phyloP scores from a whole-genome alignment of 2,113 vertebrate genomes.

The Paradisaea rubra region DNA sequence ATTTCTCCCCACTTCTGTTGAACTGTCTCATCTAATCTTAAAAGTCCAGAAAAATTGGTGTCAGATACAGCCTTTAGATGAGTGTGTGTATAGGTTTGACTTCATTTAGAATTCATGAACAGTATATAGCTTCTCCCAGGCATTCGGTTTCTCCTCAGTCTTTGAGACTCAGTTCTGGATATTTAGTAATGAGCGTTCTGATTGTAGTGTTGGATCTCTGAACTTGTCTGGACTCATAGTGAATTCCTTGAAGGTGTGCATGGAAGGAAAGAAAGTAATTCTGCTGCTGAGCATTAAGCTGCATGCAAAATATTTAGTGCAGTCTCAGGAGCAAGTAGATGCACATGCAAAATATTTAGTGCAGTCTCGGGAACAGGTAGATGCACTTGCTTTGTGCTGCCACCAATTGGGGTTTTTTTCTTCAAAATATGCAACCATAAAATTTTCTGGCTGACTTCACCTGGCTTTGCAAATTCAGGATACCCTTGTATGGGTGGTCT shows the following conservation, averaged over 20 bases:
- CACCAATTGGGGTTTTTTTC: neutral
- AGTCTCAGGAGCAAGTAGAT: too few species aligned
- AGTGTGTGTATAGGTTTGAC: neutral
- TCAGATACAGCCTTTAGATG: neutral
- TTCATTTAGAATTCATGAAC: neutral
- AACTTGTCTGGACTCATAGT: neutral
- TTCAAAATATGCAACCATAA: neutral
- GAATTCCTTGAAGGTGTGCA: neutral
- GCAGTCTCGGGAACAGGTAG: neutral
- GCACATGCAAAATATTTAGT: neutral
- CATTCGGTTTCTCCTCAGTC: neutral
- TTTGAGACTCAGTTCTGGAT: neutral
- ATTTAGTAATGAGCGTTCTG: neutral
- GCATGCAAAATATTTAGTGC: neutral
- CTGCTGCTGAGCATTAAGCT: neutral
- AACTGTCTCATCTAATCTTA: neutral
- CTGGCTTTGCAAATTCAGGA: neutral
- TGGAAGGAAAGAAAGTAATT: neutral
- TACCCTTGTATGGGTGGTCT: neutral
- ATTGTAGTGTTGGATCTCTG: neutral
- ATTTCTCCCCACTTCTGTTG: neutral
- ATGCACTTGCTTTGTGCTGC: neutral
- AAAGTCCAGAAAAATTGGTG: neutral
- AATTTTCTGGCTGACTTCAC: neutral
- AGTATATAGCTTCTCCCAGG: neutral